These are phyloP conservation scores for Argynnis bischoffii DNA, from an alignment of 2,888 invertebrate genomes.

Conservation along the genomic window DNA sequence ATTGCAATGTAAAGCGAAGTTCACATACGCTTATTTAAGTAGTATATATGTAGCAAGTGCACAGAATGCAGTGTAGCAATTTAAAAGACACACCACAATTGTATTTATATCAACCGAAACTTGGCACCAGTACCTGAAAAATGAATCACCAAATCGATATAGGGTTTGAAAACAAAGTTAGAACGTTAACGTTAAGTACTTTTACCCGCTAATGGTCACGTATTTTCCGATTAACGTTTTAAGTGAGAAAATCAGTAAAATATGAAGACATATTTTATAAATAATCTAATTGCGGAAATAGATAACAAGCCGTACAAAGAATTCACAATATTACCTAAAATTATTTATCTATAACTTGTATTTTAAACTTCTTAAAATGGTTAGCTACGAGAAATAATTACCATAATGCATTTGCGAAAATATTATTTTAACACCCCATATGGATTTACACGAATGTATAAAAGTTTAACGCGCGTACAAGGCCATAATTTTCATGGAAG, in stretches of 20 bases:
- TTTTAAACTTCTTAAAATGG: neutral
- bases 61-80: too few species aligned
- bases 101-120: constrained; percentile 21
- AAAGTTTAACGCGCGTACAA: constrained; percentile 73
- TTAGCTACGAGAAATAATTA: neutral
- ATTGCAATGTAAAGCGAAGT: too few species aligned
- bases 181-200: constrained; percentile 45
- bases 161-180: constrained; percentile 49
- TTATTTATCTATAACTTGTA: neutral
- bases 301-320: neutral
- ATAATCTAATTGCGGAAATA: neutral
- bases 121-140: constrained; percentile 41
- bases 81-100: too few species aligned
- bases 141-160: constrained; percentile 61
- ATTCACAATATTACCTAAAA: neutral
- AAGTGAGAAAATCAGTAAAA: constrained; percentile 25
- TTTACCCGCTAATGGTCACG: constrained; percentile 42
- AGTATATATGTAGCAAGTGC: too few species aligned
- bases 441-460: constrained; percentile 57
- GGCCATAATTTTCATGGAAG: constrained; percentile 72
- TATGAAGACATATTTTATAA: constrained; percentile 24
- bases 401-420: constrained; percentile 46
- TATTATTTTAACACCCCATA: constrained; percentile 57
- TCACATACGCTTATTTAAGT: too few species aligned
- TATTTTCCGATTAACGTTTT: constrained; percentile 38